A percentile compares a stretch with the other conserved stretches of the same genome.
Evolutionary conservation across 2,888 invertebrate species (phyloP).

Genomic region (Metacarcinus magister): DNA sequence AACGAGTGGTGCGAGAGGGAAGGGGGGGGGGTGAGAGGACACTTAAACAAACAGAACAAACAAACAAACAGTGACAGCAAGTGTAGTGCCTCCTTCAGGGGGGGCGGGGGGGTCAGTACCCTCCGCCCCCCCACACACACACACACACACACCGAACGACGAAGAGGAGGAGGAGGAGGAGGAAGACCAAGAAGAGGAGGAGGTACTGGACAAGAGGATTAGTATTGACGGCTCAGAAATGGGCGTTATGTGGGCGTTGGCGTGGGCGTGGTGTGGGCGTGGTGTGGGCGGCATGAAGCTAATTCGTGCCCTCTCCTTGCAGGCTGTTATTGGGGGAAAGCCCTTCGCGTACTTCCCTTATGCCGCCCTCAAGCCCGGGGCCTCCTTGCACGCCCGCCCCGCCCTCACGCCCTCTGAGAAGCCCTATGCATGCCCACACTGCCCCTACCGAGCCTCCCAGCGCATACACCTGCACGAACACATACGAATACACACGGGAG

Average conservation of each 20-base stretch:
- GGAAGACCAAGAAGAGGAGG: too few relatives aligned
- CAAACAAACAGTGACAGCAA: too few relatives aligned
- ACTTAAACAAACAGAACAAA: too few relatives aligned
- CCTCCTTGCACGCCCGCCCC: neutral
- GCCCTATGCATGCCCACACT: conserved; percentile 76
- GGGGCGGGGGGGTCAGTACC: too few relatives aligned
- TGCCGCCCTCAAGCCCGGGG: conserved; percentile 50
- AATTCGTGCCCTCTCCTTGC: conserved; percentile 70
- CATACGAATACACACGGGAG: conserved; percentile 76
- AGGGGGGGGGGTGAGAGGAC: too few relatives aligned
- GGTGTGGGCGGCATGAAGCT: conserved; percentile 32
- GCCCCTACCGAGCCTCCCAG: conserved; percentile 74
- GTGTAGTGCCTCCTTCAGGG: too few relatives aligned
- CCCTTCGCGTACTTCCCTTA: conserved; percentile 64
- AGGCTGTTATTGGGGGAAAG: conserved; percentile 69
- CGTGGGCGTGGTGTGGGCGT: neutral
- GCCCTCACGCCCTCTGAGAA: conserved; percentile 52
- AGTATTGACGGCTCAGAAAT: too few relatives aligned
- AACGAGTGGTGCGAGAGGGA: too few relatives aligned
- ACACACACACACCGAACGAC: too few relatives aligned
- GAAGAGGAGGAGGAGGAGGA: too few relatives aligned
- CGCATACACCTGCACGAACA: conserved; percentile 71
- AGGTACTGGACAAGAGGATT: too few relatives aligned
- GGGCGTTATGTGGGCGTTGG: neutral
- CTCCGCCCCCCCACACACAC: too few relatives aligned